phyloP scores from a whole-genome alignment of 2,797 vertebrate genomes.

The Clarias pachynema region DNA sequence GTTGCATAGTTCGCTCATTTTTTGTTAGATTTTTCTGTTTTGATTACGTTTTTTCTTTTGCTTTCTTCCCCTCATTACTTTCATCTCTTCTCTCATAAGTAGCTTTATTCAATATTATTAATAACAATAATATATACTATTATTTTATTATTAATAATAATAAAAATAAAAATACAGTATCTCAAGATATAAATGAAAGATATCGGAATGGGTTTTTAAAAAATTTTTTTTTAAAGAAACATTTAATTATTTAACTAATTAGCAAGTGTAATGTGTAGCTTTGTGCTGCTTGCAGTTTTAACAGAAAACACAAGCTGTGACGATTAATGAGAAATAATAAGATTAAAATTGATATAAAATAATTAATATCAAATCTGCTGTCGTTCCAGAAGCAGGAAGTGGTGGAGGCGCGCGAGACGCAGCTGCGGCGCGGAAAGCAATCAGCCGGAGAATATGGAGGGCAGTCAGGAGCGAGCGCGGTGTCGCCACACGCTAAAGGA shows the following conservation, averaged over 20 bases:
- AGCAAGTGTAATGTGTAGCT: background rate
- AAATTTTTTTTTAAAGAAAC: background rate
- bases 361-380: background rate
- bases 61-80: too few relatives aligned
- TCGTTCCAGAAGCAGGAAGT: background rate
- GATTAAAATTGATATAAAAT: background rate
- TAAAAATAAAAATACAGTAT: too few relatives aligned
- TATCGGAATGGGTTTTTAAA: too few relatives aligned
- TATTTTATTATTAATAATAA: too few relatives aligned
- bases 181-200: background rate
- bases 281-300: background rate
- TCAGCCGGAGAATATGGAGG: slow-evolving; percentile 53
- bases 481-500: slow-evolving; percentile 52
- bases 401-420: slow-evolving; percentile 39
- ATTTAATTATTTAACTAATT: background rate
- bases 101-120: too few relatives aligned
- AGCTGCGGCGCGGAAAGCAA: slow-evolving; percentile 57
- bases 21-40: too few relatives aligned
- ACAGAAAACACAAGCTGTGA: too few relatives aligned
- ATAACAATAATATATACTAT: too few relatives aligned
- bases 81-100: too few relatives aligned
- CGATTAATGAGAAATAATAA: background rate
- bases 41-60: too few relatives aligned
- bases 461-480: slow-evolving; percentile 46
- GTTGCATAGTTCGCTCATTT: too few relatives aligned